A percentile compares a stretch with the other conserved stretches of the same genome.
Evolutionary conservation across 2,888 invertebrate genomes (phyloP).

Genomic region (Oscheius onirici): DNA sequence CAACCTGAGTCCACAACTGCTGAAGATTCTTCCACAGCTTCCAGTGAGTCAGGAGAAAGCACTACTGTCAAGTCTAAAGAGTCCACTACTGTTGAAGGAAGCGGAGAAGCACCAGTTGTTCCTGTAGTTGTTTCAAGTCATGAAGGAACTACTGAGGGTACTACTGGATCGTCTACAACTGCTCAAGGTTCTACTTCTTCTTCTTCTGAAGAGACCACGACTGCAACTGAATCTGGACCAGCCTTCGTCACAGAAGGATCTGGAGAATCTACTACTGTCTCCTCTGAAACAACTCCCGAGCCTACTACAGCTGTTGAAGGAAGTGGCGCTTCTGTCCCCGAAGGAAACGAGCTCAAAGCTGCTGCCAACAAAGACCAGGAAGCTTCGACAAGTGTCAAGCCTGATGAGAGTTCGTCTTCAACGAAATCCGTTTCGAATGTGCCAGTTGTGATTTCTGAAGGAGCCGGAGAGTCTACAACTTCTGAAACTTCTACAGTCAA

Average conservation of each 20-base stretch:
- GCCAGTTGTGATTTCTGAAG: conserved; percentile 33
- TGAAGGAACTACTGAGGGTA: conserved; percentile 29
- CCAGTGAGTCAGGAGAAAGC: neutral
- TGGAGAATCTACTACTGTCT: conserved; percentile 15
- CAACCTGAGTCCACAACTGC: neutral
- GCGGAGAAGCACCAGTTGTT: neutral
- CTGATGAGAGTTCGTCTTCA: neutral
- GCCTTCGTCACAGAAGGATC: neutral
- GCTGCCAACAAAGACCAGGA: conserved; percentile 24
- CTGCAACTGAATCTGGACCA: neutral
- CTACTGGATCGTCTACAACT: neutral
- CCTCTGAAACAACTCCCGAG: neutral
- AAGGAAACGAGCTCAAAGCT: conserved; percentile 14
- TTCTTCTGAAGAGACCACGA: conserved; percentile 7
- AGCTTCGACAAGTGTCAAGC: neutral
- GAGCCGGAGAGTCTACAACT: conserved; percentile 1
- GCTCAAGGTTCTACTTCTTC: neutral
- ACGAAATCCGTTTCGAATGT: conserved; percentile 6
- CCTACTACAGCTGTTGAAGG: neutral
- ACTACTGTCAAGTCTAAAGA: conserved; percentile 20
- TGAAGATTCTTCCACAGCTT: neutral
- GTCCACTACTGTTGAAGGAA: neutral
- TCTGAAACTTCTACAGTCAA: neutral
- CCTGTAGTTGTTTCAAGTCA: conserved; percentile 28
- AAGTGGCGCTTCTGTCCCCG: no score